A percentile compares a stretch with the other conserved stretches of the same genome.
These are phyloP conservation scores for Cactoblastis cactorum DNA, from an alignment of 2,888 invertebrate genomes.

Conservation along the genomic window DNA sequence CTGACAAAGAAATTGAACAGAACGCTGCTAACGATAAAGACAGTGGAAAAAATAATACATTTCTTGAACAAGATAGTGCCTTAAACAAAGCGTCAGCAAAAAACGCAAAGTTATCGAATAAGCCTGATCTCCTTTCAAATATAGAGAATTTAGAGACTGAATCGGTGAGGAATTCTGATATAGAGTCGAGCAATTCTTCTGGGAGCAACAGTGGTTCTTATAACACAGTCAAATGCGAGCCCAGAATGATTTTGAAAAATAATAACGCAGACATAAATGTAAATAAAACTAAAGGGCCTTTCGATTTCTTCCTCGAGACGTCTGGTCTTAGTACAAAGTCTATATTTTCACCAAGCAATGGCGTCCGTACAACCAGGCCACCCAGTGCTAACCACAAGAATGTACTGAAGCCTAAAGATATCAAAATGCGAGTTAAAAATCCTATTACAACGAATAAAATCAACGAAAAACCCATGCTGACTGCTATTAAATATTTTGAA, in stretches of 20 bases:
- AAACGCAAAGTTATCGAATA: conserved; percentile 73
- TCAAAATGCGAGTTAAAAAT: conserved; percentile 86
- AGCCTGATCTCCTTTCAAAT: conserved; percentile 76
- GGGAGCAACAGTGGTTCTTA: conserved; percentile 74
- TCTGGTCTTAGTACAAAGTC: conserved; percentile 90
- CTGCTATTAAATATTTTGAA: conserved; percentile 78
- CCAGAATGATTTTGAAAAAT: conserved; percentile 56
- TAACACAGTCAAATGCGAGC: conserved; percentile 70
- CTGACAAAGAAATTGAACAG: conserved; percentile 54
- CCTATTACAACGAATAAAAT: conserved; percentile 79
- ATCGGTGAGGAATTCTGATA: conserved; percentile 83
- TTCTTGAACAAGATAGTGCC: conserved; percentile 51
- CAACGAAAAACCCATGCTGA: conserved; percentile 77
- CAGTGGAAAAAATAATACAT: conserved; percentile 46
- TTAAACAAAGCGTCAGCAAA: conserved; percentile 49
- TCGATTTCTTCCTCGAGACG: conserved; percentile 88
- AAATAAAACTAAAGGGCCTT: conserved; percentile 73
- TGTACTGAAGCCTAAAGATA: conserved; percentile 87
- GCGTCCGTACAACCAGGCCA: conserved; percentile 81
- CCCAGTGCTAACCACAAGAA: conserved; percentile 86
- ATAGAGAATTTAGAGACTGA: conserved; percentile 79
- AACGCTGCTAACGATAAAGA: conserved; percentile 39
- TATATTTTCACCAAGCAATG: conserved; percentile 79
- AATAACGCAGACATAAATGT: conserved; percentile 41
- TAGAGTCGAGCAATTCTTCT: conserved; percentile 80